phyloP scores from a whole-genome alignment of 2,113 vertebrate genomes.

The Sialia sialis region DNA sequence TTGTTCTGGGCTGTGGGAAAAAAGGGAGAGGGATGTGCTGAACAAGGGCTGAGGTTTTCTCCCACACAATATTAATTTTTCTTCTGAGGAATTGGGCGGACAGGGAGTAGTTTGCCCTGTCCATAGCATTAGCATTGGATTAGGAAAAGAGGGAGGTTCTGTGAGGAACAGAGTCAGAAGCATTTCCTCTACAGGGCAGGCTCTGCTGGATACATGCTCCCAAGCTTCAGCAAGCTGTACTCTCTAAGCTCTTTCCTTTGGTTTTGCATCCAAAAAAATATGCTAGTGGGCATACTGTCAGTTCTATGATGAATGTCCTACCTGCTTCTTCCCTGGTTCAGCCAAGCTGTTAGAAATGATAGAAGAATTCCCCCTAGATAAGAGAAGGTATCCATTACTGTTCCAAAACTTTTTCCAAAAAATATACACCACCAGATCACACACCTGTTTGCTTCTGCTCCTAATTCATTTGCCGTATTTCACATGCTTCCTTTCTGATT shows the following conservation, averaged over 20 bases:
- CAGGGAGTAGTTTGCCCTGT: background rate
- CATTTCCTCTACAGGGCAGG: background rate
- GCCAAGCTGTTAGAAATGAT: background rate
- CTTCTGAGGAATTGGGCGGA: background rate
- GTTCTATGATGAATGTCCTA: background rate
- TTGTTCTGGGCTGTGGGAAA: background rate
- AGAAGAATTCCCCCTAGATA: background rate
- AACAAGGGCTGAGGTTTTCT: background rate
- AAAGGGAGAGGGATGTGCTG: accelerated
- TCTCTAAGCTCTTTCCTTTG: background rate
- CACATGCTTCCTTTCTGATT: background rate
- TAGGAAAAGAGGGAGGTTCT: background rate
- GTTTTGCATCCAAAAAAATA: background rate
- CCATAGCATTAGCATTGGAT: background rate
- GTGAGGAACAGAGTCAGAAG: background rate
- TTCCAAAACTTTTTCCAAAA: background rate
- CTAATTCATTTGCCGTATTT: background rate
- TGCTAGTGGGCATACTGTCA: background rate
- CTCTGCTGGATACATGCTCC: background rate
- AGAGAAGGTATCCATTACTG: background rate
- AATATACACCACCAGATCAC: background rate
- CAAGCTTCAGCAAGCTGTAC: background rate
- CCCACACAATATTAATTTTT: background rate
- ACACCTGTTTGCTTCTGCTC: background rate
- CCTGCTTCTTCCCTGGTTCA: background rate